Conservation (phyloP, 2,113 vertebrate species). For the Burhinus oedicnemus region DNA sequence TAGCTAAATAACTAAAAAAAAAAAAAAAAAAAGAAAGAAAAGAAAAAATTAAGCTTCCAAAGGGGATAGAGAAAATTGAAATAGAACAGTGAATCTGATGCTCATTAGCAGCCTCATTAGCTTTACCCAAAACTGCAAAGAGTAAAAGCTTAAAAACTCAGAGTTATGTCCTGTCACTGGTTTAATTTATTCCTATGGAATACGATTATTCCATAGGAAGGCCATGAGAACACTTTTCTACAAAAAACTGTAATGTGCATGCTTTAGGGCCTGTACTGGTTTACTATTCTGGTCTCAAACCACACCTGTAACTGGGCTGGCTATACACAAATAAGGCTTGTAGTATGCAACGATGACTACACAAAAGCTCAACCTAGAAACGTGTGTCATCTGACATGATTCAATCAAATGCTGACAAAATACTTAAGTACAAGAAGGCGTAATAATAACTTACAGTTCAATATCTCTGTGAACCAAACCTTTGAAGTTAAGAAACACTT, state of each 20-base stretch:
- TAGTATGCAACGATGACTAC: background rate
- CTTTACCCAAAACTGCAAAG: background rate
- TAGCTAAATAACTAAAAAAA: too few relatives aligned
- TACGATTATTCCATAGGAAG: background rate
- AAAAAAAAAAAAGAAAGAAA: too few relatives aligned
- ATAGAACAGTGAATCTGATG: background rate
- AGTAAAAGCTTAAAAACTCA: background rate
- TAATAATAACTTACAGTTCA: background rate
- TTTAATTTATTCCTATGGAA: background rate
- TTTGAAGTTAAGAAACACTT: background rate
- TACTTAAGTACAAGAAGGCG: background rate
- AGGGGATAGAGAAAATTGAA: background rate
- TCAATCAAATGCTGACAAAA: background rate
- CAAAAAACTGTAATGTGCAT: background rate
- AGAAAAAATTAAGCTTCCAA: background rate
- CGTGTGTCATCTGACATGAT: background rate
- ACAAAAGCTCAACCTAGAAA: background rate
- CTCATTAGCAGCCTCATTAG: background rate
- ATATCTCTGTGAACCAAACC: background rate
- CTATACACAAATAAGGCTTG: background rate
- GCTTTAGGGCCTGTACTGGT: background rate
- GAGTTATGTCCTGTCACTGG: background rate
- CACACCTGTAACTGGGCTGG: background rate
- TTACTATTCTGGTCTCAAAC: background rate
- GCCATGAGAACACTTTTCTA: background rate